Evolutionary conservation across 2,888 invertebrate genomes (phyloP), one percentile per base, ranked within the genome.

Genomic region (Diaperis boleti): DNA sequence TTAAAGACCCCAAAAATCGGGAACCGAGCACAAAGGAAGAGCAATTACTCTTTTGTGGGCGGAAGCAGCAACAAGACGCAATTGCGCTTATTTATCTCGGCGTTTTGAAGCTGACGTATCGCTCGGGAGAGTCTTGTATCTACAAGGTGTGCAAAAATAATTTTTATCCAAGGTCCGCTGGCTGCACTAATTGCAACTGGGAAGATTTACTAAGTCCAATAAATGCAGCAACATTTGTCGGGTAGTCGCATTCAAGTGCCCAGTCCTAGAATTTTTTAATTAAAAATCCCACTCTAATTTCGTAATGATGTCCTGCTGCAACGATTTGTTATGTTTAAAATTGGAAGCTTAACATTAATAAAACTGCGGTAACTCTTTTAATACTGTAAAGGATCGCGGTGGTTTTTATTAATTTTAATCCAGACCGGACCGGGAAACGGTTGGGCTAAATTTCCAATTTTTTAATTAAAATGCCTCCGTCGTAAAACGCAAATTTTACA

Each of bases 341-440:
- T 45, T 45, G 29, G 29, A 45, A 45, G 17, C 35, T 31, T 18
- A 10, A 18, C 37, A 52, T 52, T 52, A 52, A 52, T 39, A 52
- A 52, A 39, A 14, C 39, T 39, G 22, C 7, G 45, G 17, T 13
- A 11, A 54, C 37, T 50, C 20, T 26, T 55, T 55, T 55, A 44
- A 35, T 56, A 56, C 35, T 39, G 33, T 29, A 18, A 18, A n/a
- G 41, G 35, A 26, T 11, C 15, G 20, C 35, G 44, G 56, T 44
- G 33, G 11, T 56, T 45, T 56, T 56, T 56, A 56, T 56, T 56
- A 45, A 31, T 45, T 56, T 56, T 56, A 56, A 55, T 55, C 55
- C 41, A 42, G 55, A 15, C 37, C n/a, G 14, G 26, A 11, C 20
- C 1, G 18, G 13, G 10, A 4, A 5, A 14, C 26, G 11, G 6